These are phyloP conservation scores for Kryptopterus vitreolus DNA, from an alignment of 2,797 vertebrate genomes.

Conservation along the genomic window DNA sequence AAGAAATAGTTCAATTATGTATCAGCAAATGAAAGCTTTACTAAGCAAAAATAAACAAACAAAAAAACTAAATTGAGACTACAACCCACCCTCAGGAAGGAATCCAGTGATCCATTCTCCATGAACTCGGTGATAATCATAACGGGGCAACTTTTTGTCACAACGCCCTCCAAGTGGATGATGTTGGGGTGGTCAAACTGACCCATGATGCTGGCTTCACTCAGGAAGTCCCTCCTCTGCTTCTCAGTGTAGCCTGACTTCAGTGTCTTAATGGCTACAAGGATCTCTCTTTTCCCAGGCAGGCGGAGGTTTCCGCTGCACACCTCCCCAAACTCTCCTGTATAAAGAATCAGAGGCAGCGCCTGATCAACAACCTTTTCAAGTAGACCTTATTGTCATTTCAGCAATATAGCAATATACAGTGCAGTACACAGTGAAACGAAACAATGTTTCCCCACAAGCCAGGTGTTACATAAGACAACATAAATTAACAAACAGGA, in stretches of 20 bases:
- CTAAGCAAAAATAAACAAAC: neutral
- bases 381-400: too few species aligned
- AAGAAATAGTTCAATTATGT: neutral
- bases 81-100: conserved; percentile 82
- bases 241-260: conserved; percentile 88
- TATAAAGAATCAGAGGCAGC: conserved; percentile 21
- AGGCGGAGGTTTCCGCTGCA: conserved; percentile 87
- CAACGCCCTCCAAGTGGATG: conserved; percentile 87
- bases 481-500: too few species aligned
- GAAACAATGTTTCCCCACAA: too few species aligned
- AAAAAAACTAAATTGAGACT: neutral
- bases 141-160: conserved; percentile 86
- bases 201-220: conserved; percentile 89
- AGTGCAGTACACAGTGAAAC: too few species aligned
- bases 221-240: conserved; percentile 86
- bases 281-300: conserved; percentile 86
- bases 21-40: neutral
- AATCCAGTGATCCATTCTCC: conserved; percentile 88
- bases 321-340: conserved; percentile 89
- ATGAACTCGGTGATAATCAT: conserved; percentile 92
- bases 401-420: too few species aligned
- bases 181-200: conserved; percentile 90
- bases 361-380: neutral
- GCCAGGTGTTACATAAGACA: too few species aligned
- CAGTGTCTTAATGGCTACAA: conserved; percentile 88